Base-by-base conservation (phyloP, 92 coral and sea anemone genomes). In the Pocillopora meandrina region DNA sequence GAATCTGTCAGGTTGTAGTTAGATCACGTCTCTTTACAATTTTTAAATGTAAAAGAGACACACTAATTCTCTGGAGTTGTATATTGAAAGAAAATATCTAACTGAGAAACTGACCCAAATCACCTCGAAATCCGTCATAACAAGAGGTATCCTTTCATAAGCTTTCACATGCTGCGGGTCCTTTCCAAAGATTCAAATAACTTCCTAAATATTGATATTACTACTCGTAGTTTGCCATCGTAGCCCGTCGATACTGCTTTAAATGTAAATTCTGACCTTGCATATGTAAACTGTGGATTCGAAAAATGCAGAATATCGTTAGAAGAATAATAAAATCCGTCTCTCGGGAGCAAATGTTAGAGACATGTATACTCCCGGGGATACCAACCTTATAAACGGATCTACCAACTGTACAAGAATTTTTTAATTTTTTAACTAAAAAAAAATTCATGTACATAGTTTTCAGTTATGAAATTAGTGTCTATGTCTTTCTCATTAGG, bases 361-460 rank as follows among this genome's bases (percentile, higher is more conserved):
- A 52, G 62, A 79, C 21, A 61, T 31, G 81, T 1, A 61, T 18
- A 61, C 49, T 11, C 52, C 52, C 52, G 52, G 52, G 52, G 52
- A 42, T 42, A 42, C 8, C 17, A 10, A 61, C n/a, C 31, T 56
- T 61, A 36, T 79, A 72, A 83, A 64, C 65, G 61, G 62, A 14
- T 16, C 58, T 36, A 33, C 42, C 16, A 61, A 83, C 34, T 74
- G 62, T 74, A 83, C 72, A 73, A 83, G 65, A 73, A 63, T 49
- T 56, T 80, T 59, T 73, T 8, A 20, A 35, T 42, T 47, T 42
- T 58, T 61, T 33, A 26, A 31, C 36, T 34, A 63, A 10, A 16
- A 83, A 62, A 49, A 83, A 21, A 49, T 62, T 60, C 36, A 35
- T 82, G 72, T 72, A 61, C 79, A 26, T 19, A 74, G 61, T 59